Conservation (phyloP, 2,888 invertebrate species). For the Acleris cristana region DNA sequence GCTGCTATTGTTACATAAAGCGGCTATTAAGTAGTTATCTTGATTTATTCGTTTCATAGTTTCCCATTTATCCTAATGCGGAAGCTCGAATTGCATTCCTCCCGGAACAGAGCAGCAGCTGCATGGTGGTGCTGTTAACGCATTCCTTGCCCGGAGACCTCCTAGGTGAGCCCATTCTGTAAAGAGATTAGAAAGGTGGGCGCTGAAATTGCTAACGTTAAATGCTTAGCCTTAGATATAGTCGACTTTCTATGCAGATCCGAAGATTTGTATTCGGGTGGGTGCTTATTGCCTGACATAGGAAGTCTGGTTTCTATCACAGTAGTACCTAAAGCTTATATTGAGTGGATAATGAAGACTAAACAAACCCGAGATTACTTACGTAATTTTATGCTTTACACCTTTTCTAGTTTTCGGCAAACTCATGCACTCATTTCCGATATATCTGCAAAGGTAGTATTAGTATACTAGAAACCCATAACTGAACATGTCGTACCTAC, state of each 20-base stretch:
- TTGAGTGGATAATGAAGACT: too few species aligned
- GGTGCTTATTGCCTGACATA: too few species aligned
- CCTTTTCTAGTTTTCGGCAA: too few species aligned
- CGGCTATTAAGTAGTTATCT: conserved; percentile 33
- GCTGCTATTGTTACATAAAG: conserved; percentile 25
- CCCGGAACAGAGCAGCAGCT: conserved; percentile 31
- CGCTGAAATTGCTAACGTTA: not conserved
- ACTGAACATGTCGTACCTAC: too few species aligned
- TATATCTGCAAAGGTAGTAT: too few species aligned
- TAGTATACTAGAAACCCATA: too few species aligned
- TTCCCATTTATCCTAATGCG: conserved; percentile 32
- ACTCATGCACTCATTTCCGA: too few species aligned
- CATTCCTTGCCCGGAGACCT: not conserved
- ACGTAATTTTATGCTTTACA: too few species aligned
- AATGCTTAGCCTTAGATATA: conserved; percentile 23
- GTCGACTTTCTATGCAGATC: conserved; percentile 24
- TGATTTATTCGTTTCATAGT: conserved; percentile 37
- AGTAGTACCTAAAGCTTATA: too few species aligned
- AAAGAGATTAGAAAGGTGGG: not conserved
- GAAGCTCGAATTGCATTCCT: conserved; percentile 29
- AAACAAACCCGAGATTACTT: too few species aligned
- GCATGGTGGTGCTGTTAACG: conserved; percentile 34
- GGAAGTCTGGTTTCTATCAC: not conserved
- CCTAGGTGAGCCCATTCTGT: too few species aligned
- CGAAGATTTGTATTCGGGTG: not conserved